Evolutionary conservation across 2,888 invertebrate species (phyloP), one percentile per base, ranked within the genome.

Genomic region (Andrena dorsata): DNA sequence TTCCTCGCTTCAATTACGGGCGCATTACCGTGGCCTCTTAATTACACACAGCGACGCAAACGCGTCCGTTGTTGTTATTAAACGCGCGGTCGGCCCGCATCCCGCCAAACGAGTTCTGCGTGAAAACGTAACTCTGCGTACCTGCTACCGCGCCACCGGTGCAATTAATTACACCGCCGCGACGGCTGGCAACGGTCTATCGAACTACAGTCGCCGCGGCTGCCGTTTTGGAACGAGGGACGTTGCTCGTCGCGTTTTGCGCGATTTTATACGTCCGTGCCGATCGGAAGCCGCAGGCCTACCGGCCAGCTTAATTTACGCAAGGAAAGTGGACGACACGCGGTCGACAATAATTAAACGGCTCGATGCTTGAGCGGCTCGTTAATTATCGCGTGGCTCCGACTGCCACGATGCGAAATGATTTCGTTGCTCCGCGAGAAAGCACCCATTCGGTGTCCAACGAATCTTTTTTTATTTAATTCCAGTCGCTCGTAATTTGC

Each of bases 151-250:
- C 74, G 71, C 71, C 84, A 80, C 82, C 76, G 64, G 61, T 51
- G 56, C 76, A 65, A 86, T 86, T 86, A 83, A 86, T 86, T 83
- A 76, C 47, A 10, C 68, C 60, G 51, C 71, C 69, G 66, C 77
- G 70, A 68, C 60, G 49, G 69, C 53, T 47, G 51, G 49, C 75
- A 66, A 58, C 72, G 49, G 72, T 69, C 80, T 70, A 53, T 71
- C 77, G 35, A 35, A 68, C 47, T 6, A 51, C 60, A 51, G 23
- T 26, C 53, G 53, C 53, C 23, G 2, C 20, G 73, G 28, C 64
- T 28, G 35, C 68, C 20, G 49, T 63, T 81, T 81, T 26, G 61
- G 71, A 51, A 32, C 16, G 8, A 47, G 26, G 16, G 51, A 65
- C 47, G 56, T 69, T 76, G 26, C 63, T 28, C 20, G 32, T 41